These are phyloP conservation scores for Ochlodes sylvanus DNA, from an alignment of 2,888 invertebrate species.

Conservation along the genomic window DNA sequence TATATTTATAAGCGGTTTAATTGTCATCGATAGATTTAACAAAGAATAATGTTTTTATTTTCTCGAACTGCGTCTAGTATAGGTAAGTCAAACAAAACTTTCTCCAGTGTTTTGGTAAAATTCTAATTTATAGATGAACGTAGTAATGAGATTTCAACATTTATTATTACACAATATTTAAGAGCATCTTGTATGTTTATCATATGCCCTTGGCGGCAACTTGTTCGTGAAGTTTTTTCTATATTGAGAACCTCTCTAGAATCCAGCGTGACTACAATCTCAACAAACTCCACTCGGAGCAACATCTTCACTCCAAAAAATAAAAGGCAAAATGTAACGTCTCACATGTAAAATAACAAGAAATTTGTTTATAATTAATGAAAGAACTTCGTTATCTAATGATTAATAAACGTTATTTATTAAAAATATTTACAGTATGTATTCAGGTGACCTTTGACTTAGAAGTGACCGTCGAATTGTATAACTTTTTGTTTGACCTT, in stretches of 20 bases:
- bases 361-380: background rate
- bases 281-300: constrained; percentile 20
- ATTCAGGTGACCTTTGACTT: constrained; percentile 1
- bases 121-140: background rate
- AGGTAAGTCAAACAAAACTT: background rate
- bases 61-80: background rate
- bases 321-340: constrained; percentile 7
- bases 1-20: too few species aligned
- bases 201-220: constrained; percentile 42
- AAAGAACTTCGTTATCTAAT: background rate
- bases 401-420: too few species aligned
- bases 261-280: constrained; percentile 34
- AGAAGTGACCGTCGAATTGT: constrained; percentile 4
- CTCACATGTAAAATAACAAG: too few species aligned
- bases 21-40: too few species aligned
- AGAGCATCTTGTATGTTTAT: constrained; percentile 39
- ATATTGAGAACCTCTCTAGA: constrained; percentile 44
- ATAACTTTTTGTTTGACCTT: constrained; percentile 3
- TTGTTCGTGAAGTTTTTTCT: constrained; percentile 42
- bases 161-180: constrained; percentile 39
- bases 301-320: constrained; percentile 6
- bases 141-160: constrained; percentile 30
- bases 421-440: background rate
- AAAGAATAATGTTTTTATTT: too few species aligned
- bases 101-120: background rate